phyloP scores from a whole-genome alignment of 2,888 invertebrate genomes.

The Agriopis leucophaearia region DNA sequence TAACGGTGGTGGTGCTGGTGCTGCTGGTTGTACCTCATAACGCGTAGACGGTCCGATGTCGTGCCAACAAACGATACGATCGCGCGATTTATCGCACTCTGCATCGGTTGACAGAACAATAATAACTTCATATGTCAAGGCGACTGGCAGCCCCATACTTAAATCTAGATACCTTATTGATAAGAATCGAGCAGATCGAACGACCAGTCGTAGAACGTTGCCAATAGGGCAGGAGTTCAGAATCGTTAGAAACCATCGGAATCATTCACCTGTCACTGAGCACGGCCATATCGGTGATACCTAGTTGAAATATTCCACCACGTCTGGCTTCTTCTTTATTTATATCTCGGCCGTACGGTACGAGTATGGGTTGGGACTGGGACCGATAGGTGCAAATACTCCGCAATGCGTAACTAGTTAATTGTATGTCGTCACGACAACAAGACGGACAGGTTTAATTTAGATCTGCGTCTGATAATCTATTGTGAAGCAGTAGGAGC shows the following conservation, averaged over 20 bases:
- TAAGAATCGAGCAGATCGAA: constrained; percentile 3
- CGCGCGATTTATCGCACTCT: constrained; percentile 41
- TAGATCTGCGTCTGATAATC: constrained; percentile 46
- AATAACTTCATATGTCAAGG: constrained; percentile 65
- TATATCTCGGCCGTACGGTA: constrained; percentile 41
- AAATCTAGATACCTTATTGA: neutral
- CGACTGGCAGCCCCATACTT: constrained; percentile 46
- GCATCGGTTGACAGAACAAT: constrained; percentile 60
- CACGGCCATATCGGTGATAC: constrained; percentile 19
- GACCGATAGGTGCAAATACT: constrained; percentile 52
- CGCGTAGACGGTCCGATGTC: constrained; percentile 30
- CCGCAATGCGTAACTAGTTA: constrained; percentile 55
- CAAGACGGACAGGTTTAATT: constrained; percentile 47
- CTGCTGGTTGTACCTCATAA: neutral
- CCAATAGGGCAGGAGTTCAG: constrained; percentile 22
- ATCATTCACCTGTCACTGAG: constrained; percentile 18
- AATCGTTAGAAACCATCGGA: constrained; percentile 5
- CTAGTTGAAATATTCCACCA: constrained; percentile 38
- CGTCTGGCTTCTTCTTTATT: constrained; percentile 47
- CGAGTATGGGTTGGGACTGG: constrained; percentile 44
- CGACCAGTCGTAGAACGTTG: neutral
- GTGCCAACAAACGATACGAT: constrained; percentile 47
- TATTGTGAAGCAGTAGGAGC: constrained; percentile 36
- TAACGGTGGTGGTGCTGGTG: constrained; percentile 10
- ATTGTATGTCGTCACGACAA: constrained; percentile 54